These are phyloP conservation scores for Hypena proboscidalis DNA, from an alignment of 2,888 invertebrate species.

Conservation along the genomic window DNA sequence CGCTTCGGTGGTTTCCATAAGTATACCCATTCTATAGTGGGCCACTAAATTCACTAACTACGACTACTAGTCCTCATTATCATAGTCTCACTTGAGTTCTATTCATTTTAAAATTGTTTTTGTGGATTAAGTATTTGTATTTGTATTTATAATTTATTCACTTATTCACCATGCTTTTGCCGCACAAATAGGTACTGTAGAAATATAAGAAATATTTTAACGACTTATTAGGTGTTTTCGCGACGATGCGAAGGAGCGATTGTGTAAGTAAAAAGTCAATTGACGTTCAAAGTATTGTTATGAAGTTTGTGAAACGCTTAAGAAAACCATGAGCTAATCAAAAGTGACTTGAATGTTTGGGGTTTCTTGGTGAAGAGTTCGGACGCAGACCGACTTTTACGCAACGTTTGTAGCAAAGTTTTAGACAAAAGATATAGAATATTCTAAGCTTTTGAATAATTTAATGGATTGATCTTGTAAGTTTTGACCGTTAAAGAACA, in stretches of 20 bases:
- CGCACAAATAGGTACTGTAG: conserved; percentile 34
- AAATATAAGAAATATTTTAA: conserved; percentile 27
- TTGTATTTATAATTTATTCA: conserved; percentile 24
- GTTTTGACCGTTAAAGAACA: too few relatives aligned
- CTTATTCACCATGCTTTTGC: conserved; percentile 34
- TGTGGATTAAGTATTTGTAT: conserved; percentile 21
- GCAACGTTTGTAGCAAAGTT: conserved; percentile 32
- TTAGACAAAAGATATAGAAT: neutral
- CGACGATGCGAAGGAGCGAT: conserved; percentile 40
- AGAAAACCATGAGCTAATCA: conserved; percentile 34
- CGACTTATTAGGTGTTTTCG: conserved; percentile 49
- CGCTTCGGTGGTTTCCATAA: conserved; percentile 78
- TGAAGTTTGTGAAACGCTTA: conserved; percentile 36
- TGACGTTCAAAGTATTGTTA: conserved; percentile 44
- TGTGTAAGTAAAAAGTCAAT: conserved; percentile 37
- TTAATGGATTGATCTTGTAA: neutral
- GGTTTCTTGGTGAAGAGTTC: conserved; percentile 38
- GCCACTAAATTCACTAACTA: conserved; percentile 57
- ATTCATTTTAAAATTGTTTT: conserved; percentile 46
- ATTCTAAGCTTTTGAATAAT: neutral
- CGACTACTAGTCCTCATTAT: conserved; percentile 55
- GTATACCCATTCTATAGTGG: conserved; percentile 82
- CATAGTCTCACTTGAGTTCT: conserved; percentile 56
- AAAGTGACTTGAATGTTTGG: conserved; percentile 25
- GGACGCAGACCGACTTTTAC: conserved; percentile 32